Base-by-base conservation (phyloP, 2,797 vertebrate genomes). In the Tamandua tetradactyla region DNA sequence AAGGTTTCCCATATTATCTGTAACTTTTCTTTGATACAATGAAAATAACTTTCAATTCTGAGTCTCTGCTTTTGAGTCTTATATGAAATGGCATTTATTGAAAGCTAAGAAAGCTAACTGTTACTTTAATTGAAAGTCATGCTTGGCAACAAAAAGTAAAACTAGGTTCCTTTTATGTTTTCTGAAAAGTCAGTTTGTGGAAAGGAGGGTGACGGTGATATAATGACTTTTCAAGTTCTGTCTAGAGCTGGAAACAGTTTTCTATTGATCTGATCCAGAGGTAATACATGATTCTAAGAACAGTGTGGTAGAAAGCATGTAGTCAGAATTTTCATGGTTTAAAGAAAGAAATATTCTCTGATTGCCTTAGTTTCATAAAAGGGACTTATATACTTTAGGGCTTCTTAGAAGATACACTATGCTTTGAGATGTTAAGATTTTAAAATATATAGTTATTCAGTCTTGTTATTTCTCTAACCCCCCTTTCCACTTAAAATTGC, bases 181-280 rank as follows among this genome's bases (percentile, higher is more conserved):
- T 79, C 61, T 90, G 49, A 81, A 59, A 84, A 82, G 25, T 75
- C 52, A 9, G 76, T 85, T 94, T 81, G 72, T 84, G 57, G 3
- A 20, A 80, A 6, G 66, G 40, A 83, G 59, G 14, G 20, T 55
- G 7, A 7, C 37, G 23, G 87, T 55, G 18, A 35, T 3, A 30
- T 55, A 59, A 78, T 69, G 49, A 52, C n/a, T 92, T 82, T 75
- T 80, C 71, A 59, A 75, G 72, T 81, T 27, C 35, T 10, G 23
- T 1, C 15, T 7, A 62, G 78, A 72, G 17, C 66, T 27, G 35
- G 72, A 47, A 89, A 92, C 66, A 14, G 9, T 72, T 72, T 75
- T 55, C 25, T 13, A 4, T 5, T 47, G 62, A 86, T 17, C 22
- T 52, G 44, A 62, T 32, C 59, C 47, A 12, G 27, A 44, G 57